Evolutionary conservation across 1,140 invertebrate species (phyloP).

Genomic region (Drosophila pallidifrons): DNA sequence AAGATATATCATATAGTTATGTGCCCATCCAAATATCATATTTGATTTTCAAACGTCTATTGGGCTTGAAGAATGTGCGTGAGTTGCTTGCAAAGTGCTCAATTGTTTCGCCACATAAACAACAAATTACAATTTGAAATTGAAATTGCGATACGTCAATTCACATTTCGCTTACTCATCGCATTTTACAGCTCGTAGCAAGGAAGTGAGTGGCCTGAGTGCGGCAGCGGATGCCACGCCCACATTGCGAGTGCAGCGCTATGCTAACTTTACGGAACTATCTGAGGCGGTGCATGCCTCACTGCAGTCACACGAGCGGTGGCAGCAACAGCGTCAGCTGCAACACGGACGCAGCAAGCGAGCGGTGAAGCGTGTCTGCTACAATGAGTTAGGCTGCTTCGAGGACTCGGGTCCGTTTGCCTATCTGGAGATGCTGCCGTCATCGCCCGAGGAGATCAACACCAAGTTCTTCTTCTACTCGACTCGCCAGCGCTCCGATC

Average conservation of each 20-base stretch:
- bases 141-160: neutral
- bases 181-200: constrained; percentile 40
- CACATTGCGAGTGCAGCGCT: constrained; percentile 6
- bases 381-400: constrained; percentile 96
- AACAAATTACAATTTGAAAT: constrained; percentile 15
- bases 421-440: constrained; percentile 95
- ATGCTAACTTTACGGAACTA: constrained; percentile 62
- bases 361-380: constrained; percentile 92
- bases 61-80: constrained; percentile 8
- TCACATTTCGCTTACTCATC: constrained; percentile 10
- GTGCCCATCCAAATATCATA: neutral
- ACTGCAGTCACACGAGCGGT: constrained; percentile 55
- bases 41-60: constrained; percentile 1
- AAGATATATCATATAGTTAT: neutral
- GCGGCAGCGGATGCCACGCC: constrained; percentile 34
- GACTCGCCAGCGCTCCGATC: constrained; percentile 87
- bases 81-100: constrained; percentile 18
- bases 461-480: constrained; percentile 91
- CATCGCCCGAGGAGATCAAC: constrained; percentile 94
- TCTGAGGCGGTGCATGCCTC: constrained; percentile 69
- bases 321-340: constrained; percentile 40
- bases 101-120: constrained; percentile 8
- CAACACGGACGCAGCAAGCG: constrained; percentile 85
- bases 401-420: constrained; percentile 95
- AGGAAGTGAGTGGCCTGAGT: constrained; percentile 43